A percentile compares a stretch with the other conserved stretches of the same genome.
Conservation (phyloP, 2,888 invertebrate genomes). For the Spilarctia lutea region DNA sequence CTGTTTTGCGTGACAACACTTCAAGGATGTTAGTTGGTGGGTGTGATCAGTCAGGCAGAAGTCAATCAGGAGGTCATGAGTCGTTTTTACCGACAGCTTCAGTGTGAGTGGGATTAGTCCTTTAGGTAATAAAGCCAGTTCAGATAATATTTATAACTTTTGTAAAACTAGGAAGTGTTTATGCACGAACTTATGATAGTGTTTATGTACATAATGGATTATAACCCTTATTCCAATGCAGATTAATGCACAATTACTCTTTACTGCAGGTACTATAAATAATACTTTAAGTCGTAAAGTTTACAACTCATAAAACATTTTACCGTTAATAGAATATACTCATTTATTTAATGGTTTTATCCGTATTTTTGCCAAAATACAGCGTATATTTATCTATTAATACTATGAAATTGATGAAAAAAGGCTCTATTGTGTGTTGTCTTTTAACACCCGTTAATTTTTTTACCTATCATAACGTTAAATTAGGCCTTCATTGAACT, state of each 20-base stretch:
- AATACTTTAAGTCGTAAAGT: neutral
- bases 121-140: no score
- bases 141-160: neutral
- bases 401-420: neutral
- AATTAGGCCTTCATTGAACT: no score
- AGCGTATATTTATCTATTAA: neutral
- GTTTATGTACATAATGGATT: neutral
- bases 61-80: neutral
- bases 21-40: no score
- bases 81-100: neutral
- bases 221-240: neutral
- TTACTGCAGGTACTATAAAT: neutral
- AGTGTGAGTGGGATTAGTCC: no score
- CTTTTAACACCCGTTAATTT: no score
- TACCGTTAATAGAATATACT: neutral
- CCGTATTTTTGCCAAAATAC: neutral
- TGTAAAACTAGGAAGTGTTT: neutral
- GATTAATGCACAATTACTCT: neutral
- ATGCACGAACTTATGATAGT: neutral
- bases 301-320: constrained; percentile 2
- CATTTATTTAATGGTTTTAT: neutral
- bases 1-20: no score
- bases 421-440: no score
- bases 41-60: neutral
- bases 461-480: no score